Evolutionary conservation across 2,797 vertebrate species (phyloP), one percentile per base, ranked within the genome.

Genomic region (Tangara arthus): DNA sequence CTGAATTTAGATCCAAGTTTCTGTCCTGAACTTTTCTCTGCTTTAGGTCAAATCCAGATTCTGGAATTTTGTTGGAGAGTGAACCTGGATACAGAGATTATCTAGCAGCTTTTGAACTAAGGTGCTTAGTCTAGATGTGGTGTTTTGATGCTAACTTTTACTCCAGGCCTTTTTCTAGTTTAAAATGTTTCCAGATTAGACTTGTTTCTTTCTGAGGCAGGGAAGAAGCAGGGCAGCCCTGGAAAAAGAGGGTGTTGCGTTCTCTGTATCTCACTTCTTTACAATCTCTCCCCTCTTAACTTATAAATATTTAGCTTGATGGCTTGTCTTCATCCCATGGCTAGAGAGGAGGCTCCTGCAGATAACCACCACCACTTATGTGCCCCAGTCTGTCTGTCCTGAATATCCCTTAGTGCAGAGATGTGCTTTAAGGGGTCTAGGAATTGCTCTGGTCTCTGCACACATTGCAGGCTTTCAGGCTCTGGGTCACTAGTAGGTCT

Each of bases 391-490:
- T 63, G 1, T 65, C 32, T 64, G 34, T 8, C 18, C 42, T 23
- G 32, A 41, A n/a, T 15, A 27, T 32, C n/a, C 12, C 39, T 26
- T 37, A 32, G 32, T 26, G 23, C 24, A 55, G 63, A 76, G 47
- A 9, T 30, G 16, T 72, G 18, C 17, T 65, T 27, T 56, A 11
- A 52, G 37, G 18, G 22, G 32, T 66, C 26, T 1, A 1, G 20
- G 42, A 52, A 16, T 59, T 28, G 27, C 27, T 79, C 28, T 7
- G 0, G 20, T 30, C 50, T n/a, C 27, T 56, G 23, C 7, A 41
- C 26, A n/a, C 7, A 3, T 32, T 0, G 0, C 14, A 42, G 46
- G 4, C 5, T 84, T 12, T 47, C 16, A 7, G 42, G 21, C 7
- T 56, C 24, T 30, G 22, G 15, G 52, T 68, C 63, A 11, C 42